A percentile compares a stretch with the other conserved stretches of the same genome.
Conservation (phyloP, 2,113 vertebrate genomes). For the Jacana jacana region DNA sequence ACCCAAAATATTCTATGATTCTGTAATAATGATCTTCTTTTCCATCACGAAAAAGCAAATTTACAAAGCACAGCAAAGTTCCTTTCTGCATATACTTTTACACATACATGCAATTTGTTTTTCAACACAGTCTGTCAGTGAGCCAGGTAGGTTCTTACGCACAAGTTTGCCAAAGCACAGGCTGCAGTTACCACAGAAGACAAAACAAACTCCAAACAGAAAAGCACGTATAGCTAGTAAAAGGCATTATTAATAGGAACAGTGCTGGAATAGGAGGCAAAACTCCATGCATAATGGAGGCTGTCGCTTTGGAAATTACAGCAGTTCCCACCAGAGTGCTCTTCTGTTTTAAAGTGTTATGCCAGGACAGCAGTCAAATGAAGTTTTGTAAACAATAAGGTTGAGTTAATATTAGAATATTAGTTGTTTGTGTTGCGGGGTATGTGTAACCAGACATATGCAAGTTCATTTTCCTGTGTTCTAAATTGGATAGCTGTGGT, state of each 20-base stretch:
- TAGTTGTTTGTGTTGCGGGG: not conserved
- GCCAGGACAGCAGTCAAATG: not conserved
- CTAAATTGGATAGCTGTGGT: not conserved
- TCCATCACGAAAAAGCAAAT: not conserved
- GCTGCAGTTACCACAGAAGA: not conserved
- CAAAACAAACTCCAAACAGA: conserved; percentile 32
- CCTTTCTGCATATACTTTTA: not conserved
- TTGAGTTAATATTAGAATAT: not conserved
- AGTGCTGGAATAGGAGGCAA: not conserved
- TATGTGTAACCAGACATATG: not conserved
- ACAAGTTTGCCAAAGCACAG: not conserved
- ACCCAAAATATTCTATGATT: not conserved
- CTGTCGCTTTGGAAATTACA: not conserved
- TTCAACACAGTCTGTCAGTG: not conserved
- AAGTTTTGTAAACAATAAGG: not conserved
- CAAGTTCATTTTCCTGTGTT: not conserved
- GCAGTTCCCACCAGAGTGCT: not conserved
- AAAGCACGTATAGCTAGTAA: not conserved
- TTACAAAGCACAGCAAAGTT: not conserved
- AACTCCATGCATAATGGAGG: not conserved
- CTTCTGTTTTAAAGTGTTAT: not conserved
- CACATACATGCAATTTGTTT: not conserved
- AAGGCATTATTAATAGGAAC: conserved; percentile 1
- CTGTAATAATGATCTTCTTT: not conserved
- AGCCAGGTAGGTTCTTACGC: not conserved